Evolutionary conservation across 2,113 vertebrate species (phyloP).

Genomic region (Condylura cristata): DNA sequence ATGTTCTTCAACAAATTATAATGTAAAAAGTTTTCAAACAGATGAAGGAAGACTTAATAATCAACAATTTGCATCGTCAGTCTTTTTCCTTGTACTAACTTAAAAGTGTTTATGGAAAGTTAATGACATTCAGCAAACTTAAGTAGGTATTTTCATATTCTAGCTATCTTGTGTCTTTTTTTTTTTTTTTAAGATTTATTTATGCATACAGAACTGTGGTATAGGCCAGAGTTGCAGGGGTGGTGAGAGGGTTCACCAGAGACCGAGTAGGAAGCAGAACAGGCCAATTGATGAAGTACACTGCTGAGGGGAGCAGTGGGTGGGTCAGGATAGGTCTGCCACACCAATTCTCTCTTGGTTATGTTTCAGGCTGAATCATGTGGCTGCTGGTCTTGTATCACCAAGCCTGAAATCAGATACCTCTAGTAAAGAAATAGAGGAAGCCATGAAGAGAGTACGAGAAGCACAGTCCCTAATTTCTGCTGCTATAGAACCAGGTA

Average conservation of each 20-base stretch:
- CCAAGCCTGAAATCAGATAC: constrained; percentile 95
- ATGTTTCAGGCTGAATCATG: constrained; percentile 92
- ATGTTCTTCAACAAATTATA: background rate
- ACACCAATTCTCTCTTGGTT: too few species aligned
- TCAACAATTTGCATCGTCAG: background rate
- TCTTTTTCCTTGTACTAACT: background rate
- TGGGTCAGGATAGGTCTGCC: too few species aligned
- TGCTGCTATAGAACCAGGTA: constrained; percentile 98
- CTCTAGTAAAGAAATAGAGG: constrained; percentile 99
- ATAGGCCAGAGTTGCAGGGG: too few species aligned
- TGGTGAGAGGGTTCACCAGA: too few species aligned
- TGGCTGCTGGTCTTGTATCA: constrained; percentile 94
- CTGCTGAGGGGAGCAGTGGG: too few species aligned
- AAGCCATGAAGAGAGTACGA: constrained; percentile 98
- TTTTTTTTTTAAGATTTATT: too few species aligned
- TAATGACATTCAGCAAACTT: background rate
- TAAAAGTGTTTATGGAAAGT: background rate
- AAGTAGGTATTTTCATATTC: background rate
- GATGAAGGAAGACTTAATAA: background rate
- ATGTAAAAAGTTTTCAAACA: background rate
- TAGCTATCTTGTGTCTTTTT: background rate
- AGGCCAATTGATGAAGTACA: too few species aligned
- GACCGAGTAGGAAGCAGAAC: too few species aligned
- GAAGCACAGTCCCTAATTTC: constrained; percentile 99
- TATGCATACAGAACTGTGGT: too few species aligned